Evolutionary conservation across 1,140 invertebrate species (phyloP), one percentile per base, ranked within the genome.

Genomic region (Nasonia giraulti): DNA sequence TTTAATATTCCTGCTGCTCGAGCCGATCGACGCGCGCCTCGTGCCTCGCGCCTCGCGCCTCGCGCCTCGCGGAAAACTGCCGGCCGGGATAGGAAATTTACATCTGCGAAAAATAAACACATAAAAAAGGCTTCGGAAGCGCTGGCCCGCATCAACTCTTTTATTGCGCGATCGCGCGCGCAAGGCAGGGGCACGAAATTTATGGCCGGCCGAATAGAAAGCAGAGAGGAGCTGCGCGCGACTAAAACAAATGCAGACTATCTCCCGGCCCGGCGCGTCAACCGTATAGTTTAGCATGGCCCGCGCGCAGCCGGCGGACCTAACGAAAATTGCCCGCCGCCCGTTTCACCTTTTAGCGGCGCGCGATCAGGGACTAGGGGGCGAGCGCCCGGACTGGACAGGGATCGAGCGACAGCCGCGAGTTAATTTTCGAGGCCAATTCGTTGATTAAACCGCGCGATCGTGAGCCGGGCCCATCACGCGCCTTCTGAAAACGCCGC

Each of bases 391-490:
- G 27, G 27, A 27, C 27, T 27, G 27, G 27, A 27, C 27, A 27
- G 1, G 27, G 0, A 27, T 27, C 27, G 27, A 27, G 27, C 27
- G 27, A 27, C 27, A 1, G 27, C 27, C 27, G 33, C 33, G 33
- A 37, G 33, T 37, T 37, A 37, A 37, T 37, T 37, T 89, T 88
- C 27, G 27, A 27, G 27, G 27, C 27, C 27, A 27, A 27, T 27
- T 27, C 87, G 85, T 86, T 89, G 87, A 89, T 89, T 89, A 86
- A 87, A 88, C 87, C 55, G 12, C 47, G 31, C 27, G 83, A 81
- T 85, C 84, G 55, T 77, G 78, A 85, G 77, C 79, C 12, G 2
- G n/a, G 10, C 4, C 27, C 37, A 71, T 84, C 78, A 55, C 17
- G 33, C 33, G 33, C 0, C 5, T 6, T 37, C 33, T 37, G 3